Base-by-base conservation (phyloP, 2,113 vertebrate genomes). In the Romanogobio albipinnatus region DNA sequence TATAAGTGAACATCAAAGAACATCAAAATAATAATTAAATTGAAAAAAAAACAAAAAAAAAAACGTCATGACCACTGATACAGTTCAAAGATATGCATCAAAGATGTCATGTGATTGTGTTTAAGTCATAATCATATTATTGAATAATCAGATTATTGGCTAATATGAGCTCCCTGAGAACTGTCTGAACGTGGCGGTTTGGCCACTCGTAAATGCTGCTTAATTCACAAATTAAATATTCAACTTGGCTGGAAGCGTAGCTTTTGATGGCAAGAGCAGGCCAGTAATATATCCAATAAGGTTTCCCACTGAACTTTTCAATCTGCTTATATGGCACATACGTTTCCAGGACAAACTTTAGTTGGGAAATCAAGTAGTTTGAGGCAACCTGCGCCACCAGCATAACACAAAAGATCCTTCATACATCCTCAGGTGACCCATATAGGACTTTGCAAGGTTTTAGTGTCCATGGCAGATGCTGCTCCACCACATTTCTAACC, bases 391-490 rank as follows among this genome's bases (percentile, higher is more conserved):
- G 71, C 45, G 8, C 47, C 74, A 62, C 15, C 19, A 70, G 58
- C 26, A 39, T 17, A 29, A 14, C 9, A 59, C 61, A 70, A 56
- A 49, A 76, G 59, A 68, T 66, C 82, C 33, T 15, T 70, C n/a
- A 29, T 47, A 5, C 62, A 45, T 43, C 76, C 36, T 59, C 3
- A 22, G 36, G 66, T 81, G 59, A 84, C 77, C 82, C 82, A 81
- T 33, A 84, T 59, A 85, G 73, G 76, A 29, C 33, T 81, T 43
- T 85, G 43, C 62, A 66, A 51, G 79, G 13, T 71, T 84, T 56
- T 74, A 71, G n/a, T 85, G 84, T 70, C 64, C 58, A 29, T 51
- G 26, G 8, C 47, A 82, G 58, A 58, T 79, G 43, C 45, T 74
- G 77, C 47, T 45, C 49, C 58, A 76, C 49, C 49, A 61, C 22